A percentile compares a stretch with the other conserved stretches of the same genome.
Evolutionary conservation across 2,888 invertebrate genomes (phyloP).

Genomic region (Tinea trinotella): DNA sequence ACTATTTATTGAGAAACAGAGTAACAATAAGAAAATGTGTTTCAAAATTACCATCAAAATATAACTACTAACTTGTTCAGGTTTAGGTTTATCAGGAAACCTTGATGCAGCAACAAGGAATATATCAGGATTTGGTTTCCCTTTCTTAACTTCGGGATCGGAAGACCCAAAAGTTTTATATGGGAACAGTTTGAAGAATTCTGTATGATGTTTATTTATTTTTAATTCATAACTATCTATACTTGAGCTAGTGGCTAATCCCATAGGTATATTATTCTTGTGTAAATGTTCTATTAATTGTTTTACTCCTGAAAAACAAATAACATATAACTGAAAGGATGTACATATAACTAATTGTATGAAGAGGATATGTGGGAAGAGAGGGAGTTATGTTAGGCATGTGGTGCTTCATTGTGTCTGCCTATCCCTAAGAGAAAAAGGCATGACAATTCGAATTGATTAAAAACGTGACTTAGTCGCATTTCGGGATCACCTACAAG

Average conservation of each 20-base stretch:
- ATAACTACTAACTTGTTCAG: conserved; percentile 55
- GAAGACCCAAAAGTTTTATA: conserved; percentile 85
- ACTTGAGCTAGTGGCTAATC: conserved; percentile 89
- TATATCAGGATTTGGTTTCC: conserved; percentile 92
- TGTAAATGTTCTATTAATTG: conserved; percentile 82
- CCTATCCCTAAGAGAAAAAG: too few species aligned
- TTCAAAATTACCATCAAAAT: too few species aligned
- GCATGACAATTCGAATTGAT: too few species aligned
- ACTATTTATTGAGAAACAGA: too few species aligned
- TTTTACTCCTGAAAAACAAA: conserved; percentile 77
- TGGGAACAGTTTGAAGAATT: conserved; percentile 77
- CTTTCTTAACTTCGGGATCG: conserved; percentile 86
- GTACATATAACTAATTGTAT: background rate
- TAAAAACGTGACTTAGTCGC: too few species aligned
- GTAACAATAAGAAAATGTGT: too few species aligned
- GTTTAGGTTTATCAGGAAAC: conserved; percentile 77
- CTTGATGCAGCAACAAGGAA: conserved; percentile 83
- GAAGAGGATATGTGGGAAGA: background rate
- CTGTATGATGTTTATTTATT: conserved; percentile 74
- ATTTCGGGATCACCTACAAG: too few species aligned
- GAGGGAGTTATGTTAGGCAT: too few species aligned
- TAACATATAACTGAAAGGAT: background rate
- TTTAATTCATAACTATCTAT: conserved; percentile 80
- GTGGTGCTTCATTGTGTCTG: background rate
- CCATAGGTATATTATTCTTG: conserved; percentile 81